Evolutionary conservation across 2,888 invertebrate species (phyloP).

Genomic region (Scaptomyza parva): DNA sequence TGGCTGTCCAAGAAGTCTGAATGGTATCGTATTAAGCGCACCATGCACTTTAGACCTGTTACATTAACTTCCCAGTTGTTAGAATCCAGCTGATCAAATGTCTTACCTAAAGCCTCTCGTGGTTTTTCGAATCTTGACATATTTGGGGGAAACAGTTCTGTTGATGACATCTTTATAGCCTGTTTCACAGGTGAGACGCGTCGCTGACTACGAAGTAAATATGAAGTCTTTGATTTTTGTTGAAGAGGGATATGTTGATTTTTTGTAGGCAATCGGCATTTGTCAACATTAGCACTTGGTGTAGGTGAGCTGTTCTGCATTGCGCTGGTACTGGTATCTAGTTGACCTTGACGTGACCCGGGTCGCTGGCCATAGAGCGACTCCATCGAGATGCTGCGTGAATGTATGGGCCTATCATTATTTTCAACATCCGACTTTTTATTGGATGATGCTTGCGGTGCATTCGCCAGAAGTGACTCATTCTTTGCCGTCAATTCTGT

Average conservation of each 20-base stretch:
- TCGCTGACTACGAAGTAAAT: constrained; percentile 80
- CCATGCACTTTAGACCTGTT: constrained; percentile 89
- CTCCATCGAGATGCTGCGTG: constrained; percentile 73
- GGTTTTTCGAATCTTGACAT: constrained; percentile 87
- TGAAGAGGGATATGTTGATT: constrained; percentile 75
- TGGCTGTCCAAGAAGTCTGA: constrained; percentile 88
- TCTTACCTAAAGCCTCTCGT: constrained; percentile 88
- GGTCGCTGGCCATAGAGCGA: constrained; percentile 75
- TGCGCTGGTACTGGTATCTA: constrained; percentile 69
- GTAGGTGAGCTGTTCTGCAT: constrained; percentile 80
- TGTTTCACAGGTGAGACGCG: constrained; percentile 83
- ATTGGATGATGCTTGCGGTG: constrained; percentile 11
- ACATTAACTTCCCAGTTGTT: constrained; percentile 93
- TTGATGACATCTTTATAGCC: constrained; percentile 77
- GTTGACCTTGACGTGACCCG: constrained; percentile 58
- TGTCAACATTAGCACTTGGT: constrained; percentile 65
- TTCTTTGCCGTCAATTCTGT: constrained; percentile 11
- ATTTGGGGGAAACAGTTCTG: constrained; percentile 80
- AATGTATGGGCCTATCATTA: constrained; percentile 36
- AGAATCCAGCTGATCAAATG: constrained; percentile 88
- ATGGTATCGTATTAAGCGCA: constrained; percentile 89
- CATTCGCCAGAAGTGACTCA: not conserved
- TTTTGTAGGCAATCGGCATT: constrained; percentile 25
- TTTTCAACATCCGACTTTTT: constrained; percentile 16
- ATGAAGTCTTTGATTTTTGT: constrained; percentile 83